Evolutionary conservation across 2,113 vertebrate genomes (phyloP).

Genomic region (Paracanthobrama guichenoti): DNA sequence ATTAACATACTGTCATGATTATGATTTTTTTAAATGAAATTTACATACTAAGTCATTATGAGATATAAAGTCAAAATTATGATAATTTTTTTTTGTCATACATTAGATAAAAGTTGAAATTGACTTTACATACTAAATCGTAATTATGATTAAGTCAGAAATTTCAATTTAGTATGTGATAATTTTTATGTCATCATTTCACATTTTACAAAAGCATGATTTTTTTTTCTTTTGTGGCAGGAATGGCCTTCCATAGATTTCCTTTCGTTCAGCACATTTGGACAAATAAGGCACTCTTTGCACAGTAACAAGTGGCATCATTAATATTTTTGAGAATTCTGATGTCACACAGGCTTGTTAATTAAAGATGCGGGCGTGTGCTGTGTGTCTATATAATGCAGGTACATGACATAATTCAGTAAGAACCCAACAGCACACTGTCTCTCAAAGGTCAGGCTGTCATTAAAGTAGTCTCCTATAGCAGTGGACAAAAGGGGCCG

Average conservation of each 20-base stretch:
- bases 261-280: neutral
- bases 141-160: too few relatives aligned
- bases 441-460: constrained; percentile 13
- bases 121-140: too few relatives aligned
- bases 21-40: too few relatives aligned
- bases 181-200: too few relatives aligned
- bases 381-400: neutral
- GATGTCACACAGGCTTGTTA: neutral
- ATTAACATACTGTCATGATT: too few relatives aligned
- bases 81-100: too few relatives aligned
- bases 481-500: neutral
- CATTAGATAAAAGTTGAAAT: too few relatives aligned
- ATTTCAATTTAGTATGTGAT: too few relatives aligned
- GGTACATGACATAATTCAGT: neutral
- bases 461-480: neutral
- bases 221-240: too few relatives aligned
- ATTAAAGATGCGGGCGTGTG: neutral
- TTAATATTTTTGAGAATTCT: constrained; percentile 9
- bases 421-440: neutral
- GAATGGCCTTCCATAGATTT: neutral
- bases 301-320: neutral
- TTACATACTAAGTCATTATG: too few relatives aligned
- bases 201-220: too few relatives aligned
- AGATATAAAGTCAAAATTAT: too few relatives aligned
- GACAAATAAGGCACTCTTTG: neutral